phyloP scores from a whole-genome alignment of 2,888 invertebrate species.

The Adineta ricciae region DNA sequence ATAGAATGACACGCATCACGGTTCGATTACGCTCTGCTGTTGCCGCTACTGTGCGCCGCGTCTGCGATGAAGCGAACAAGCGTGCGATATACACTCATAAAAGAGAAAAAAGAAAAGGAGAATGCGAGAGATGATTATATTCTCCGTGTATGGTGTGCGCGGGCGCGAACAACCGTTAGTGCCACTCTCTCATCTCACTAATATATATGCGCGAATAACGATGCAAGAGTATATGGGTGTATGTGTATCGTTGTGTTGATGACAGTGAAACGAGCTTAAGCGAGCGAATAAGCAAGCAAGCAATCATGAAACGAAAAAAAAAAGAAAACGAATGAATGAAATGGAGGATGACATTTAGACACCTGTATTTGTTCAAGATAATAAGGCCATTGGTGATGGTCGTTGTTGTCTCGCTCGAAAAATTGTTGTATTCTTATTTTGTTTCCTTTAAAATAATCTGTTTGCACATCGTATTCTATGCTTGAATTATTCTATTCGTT shows the following conservation, averaged over 20 bases:
- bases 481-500: neutral
- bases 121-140: neutral
- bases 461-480: neutral
- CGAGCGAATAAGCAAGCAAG: neutral
- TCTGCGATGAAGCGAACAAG: neutral
- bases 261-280: neutral
- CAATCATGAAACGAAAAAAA: too few species aligned
- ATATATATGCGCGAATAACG: neutral
- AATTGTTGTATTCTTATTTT: neutral
- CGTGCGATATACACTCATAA: neutral
- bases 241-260: neutral
- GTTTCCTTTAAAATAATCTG: neutral
- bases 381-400: neutral
- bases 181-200: neutral
- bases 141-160: neutral
- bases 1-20: slow-evolving; percentile 1
- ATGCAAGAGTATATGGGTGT: neutral
- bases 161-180: neutral
- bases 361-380: slow-evolving; percentile 19
- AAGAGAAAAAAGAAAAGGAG: neutral
- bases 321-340: neutral
- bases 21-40: neutral
- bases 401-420: neutral
- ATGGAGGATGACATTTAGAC: slow-evolving; percentile 17
- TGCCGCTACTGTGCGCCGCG: neutral